phyloP scores from a whole-genome alignment of 2,797 vertebrate species.

The Thunnus albacares region DNA sequence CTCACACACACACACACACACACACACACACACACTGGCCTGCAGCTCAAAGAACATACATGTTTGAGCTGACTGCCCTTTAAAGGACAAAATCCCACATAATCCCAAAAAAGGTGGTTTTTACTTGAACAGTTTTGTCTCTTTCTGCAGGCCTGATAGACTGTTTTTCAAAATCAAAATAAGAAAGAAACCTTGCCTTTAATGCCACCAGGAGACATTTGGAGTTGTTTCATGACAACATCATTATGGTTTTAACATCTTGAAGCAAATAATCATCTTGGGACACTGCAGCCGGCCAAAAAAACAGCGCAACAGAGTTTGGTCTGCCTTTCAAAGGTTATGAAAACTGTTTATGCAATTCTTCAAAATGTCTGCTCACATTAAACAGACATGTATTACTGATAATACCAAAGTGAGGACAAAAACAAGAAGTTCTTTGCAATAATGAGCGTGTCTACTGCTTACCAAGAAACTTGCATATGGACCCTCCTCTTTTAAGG shows the following conservation, averaged over 20 bases:
- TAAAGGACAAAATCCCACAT: slow-evolving; percentile 52
- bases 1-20: slow-evolving; percentile 17
- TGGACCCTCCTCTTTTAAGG: not conserved
- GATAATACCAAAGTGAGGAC: not conserved
- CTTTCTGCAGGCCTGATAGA: not conserved
- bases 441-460: not conserved
- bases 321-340: slow-evolving; percentile 6
- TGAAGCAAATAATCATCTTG: not conserved
- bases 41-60: slow-evolving; percentile 30
- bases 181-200: not conserved
- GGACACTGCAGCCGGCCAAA: slow-evolving; percentile 4
- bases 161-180: not conserved
- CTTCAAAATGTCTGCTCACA: not conserved
- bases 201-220: not conserved
- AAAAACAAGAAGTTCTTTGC: not conserved
- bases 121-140: not conserved
- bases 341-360: slow-evolving; percentile 18
- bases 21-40: slow-evolving; percentile 11
- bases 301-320: not conserved
- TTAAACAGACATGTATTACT: not conserved
- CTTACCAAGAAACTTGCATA: not conserved
- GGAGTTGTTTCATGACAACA: not conserved
- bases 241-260: slow-evolving; percentile 7
- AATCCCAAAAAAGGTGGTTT: not conserved
- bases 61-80: slow-evolving; percentile 51